These are phyloP conservation scores for Camponotus pennsylvanicus DNA, from an alignment of 1,140 invertebrate species.

Conservation along the genomic window DNA sequence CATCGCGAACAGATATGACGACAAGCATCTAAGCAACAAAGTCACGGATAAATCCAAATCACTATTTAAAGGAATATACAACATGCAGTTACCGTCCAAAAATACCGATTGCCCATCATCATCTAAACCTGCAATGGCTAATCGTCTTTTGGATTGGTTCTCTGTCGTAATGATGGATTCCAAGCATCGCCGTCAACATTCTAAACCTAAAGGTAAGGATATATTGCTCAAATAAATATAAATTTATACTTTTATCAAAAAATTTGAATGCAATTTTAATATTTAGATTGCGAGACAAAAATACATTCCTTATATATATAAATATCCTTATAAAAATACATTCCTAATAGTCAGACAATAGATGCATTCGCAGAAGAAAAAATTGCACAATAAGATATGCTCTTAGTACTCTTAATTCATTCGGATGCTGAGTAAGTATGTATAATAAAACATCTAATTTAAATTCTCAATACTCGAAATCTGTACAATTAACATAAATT, in stretches of 20 bases:
- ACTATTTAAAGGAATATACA: slow-evolving; percentile 78
- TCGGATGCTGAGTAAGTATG: too few species aligned
- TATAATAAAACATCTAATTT: too few species aligned
- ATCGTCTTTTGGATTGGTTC: slow-evolving; percentile 97
- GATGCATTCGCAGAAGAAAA: too few species aligned
- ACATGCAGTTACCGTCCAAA: slow-evolving; percentile 74
- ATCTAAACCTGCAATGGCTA: slow-evolving; percentile 94
- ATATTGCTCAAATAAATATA: background rate
- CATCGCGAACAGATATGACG: slow-evolving; percentile 87
- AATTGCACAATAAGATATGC: too few species aligned
- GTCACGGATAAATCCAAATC: slow-evolving; percentile 88
- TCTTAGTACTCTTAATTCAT: too few species aligned
- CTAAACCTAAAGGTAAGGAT: slow-evolving; percentile 87
- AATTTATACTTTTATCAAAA: background rate
- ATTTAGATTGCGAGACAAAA: too few species aligned
- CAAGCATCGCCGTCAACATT: slow-evolving; percentile 86
- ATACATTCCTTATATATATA: too few species aligned
- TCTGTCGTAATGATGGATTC: slow-evolving; percentile 95
- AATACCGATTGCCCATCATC: slow-evolving; percentile 88
- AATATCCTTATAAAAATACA: too few species aligned
- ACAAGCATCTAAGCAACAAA: slow-evolving; percentile 90
- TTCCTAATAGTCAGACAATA: too few species aligned
- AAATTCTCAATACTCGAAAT: too few species aligned
- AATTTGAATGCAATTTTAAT: too few species aligned
- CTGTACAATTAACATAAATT: too few species aligned